These are phyloP conservation scores for Strix aluco DNA, from an alignment of 2,113 vertebrate species.

Conservation along the genomic window DNA sequence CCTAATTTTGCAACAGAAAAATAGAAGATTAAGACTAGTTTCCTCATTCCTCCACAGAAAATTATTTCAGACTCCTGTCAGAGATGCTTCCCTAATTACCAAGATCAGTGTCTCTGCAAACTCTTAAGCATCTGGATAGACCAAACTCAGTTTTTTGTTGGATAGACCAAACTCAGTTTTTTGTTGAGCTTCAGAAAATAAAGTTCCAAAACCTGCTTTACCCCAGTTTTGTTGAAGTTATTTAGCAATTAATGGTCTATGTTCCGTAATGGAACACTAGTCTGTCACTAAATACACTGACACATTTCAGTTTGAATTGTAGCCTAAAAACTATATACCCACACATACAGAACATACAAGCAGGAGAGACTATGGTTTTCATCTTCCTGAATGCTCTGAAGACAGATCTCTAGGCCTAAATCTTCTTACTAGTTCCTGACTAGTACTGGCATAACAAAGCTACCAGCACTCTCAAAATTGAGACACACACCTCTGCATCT, in stretches of 20 bases:
- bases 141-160: background rate
- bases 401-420: background rate
- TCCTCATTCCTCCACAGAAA: background rate
- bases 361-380: background rate
- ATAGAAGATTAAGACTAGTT: background rate
- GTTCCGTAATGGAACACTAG: background rate
- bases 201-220: background rate
- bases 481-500: background rate
- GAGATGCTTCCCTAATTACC: background rate
- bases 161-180: background rate
- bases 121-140: background rate
- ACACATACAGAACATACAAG: background rate
- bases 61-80: background rate
- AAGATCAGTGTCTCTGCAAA: background rate
- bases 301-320: background rate
- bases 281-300: background rate
- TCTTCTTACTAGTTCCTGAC: background rate
- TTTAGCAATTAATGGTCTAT: background rate
- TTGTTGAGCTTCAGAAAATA: background rate
- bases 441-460: background rate
- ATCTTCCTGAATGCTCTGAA: background rate
- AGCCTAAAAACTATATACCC: background rate
- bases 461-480: background rate
- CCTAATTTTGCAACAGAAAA: background rate
- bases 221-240: background rate